Conservation (phyloP, 2,113 vertebrate genomes). For the Oreochromis spilurus region DNA sequence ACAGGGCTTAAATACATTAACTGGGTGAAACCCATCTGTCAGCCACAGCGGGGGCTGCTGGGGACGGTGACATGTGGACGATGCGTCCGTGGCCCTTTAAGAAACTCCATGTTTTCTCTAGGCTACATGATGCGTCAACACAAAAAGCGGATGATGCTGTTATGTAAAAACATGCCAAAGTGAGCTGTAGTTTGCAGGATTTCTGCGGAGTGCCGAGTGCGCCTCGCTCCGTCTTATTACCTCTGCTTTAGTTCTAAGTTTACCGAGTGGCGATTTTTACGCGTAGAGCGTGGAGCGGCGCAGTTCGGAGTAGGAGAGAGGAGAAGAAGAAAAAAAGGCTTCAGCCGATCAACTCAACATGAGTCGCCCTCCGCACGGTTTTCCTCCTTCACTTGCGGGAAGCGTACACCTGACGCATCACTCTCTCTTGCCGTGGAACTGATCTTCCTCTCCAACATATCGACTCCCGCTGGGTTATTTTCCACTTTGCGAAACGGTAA, state of each 20-base stretch:
- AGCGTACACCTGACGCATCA: constrained; percentile 65
- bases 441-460: background rate
- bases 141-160: constrained; percentile 77
- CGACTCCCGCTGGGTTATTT: background rate
- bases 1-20: constrained; percentile 9
- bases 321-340: background rate
- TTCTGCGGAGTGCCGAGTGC: background rate
- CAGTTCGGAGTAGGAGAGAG: constrained; percentile 24
- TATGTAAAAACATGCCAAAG: constrained; percentile 76
- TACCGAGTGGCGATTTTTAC: background rate
- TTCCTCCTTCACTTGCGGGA: constrained; percentile 55
- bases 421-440: constrained; percentile 4
- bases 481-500: constrained; percentile 6
- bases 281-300: constrained; percentile 12
- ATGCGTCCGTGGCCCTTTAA: constrained; percentile 76
- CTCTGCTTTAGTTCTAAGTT: background rate
- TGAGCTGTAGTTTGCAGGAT: constrained; percentile 54
- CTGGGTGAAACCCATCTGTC: constrained; percentile 44
- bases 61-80: constrained; percentile 48
- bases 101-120: constrained; percentile 79
- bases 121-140: constrained; percentile 78
- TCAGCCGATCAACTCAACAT: constrained; percentile 46
- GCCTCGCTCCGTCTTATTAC: background rate
- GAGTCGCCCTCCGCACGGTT: constrained; percentile 46
- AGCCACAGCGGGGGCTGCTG: constrained; percentile 27